Conservation (phyloP, 1,140 invertebrate species). For the Drosophila bipectinata region DNA sequence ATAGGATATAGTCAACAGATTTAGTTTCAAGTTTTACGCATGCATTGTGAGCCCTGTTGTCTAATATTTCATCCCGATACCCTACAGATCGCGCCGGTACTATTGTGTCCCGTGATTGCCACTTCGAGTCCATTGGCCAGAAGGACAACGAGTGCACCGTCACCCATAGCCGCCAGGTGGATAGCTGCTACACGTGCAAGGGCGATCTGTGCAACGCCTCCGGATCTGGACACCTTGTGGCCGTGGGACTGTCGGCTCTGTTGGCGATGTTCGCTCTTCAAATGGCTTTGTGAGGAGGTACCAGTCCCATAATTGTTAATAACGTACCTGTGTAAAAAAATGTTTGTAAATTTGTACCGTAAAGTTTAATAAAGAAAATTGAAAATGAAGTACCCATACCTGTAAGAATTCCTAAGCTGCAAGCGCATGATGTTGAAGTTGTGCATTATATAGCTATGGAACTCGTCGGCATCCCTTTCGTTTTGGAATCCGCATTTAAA, state of each 20-base stretch:
- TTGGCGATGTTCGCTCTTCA: constrained; percentile 63
- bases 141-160: constrained; percentile 73
- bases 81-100: constrained; percentile 68
- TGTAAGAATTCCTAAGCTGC: constrained; percentile 3
- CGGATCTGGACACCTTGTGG: constrained; percentile 83
- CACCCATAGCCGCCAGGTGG: constrained; percentile 71
- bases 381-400: constrained; percentile 13
- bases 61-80: background rate
- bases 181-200: constrained; percentile 85
- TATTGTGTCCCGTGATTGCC: constrained; percentile 78
- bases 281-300: constrained; percentile 49
- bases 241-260: constrained; percentile 83
- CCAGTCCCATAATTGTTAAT: constrained; percentile 3
- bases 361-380: constrained; percentile 31
- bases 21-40: too few relatives aligned
- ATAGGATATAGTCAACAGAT: too few relatives aligned
- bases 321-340: constrained; percentile 39
- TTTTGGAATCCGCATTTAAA: background rate
- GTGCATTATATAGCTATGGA: background rate
- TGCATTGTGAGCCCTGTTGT: too few relatives aligned
- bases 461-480: background rate
- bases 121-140: constrained; percentile 74
- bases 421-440: constrained; percentile 2
- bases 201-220: constrained; percentile 85
- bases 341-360: constrained; percentile 16